Evolutionary conservation across 2,797 vertebrate genomes (phyloP), one percentile per base, ranked within the genome.

Genomic region (Fringilla coelebs): DNA sequence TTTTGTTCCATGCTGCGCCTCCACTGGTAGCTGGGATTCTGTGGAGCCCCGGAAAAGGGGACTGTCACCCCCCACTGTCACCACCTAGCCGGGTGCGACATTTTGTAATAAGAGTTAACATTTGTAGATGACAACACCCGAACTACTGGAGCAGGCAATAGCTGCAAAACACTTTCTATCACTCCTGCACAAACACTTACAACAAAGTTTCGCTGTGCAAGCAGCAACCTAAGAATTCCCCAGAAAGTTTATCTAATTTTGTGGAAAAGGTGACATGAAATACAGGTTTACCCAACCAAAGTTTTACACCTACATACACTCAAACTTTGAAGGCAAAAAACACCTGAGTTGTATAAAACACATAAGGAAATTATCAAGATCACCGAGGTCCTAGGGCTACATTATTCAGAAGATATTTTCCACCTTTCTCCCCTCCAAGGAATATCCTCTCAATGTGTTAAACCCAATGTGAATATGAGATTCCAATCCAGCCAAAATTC

Each of bases 391-490:
- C 13, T 48, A 16, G 63, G 13, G n/a, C 58, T 51, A 2, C 6
- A 4, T 13, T 32, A 12, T 36, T 84, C 18, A 55, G 28, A 20
- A 71, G 8, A 3, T 17, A 34, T 10, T 73, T 40, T 62, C 48
- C 17, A 75, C 26, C 21, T 28, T 10, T n/a, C 40, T 65, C 10
- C 22, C 6, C 48, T 51, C 45, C 22, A 52, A 55, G 43, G 17
- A 60, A 2, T 5, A 45, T 13, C 38, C 36, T 81, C 22, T 10
- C 10, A n/a, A 11, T 2, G 2, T 18, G 5, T 41, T 74, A 46
- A 41, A 13, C 21, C 32, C 18, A 26, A 20, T 52, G 32, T 22
- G 65, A 72, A 61, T 0, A 0, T 2, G 4, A 62, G 11, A 10
- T 18, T 77, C 28, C 77, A 71, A 62, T 43, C 15, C 81, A 55